Evolutionary conservation across 2,113 vertebrate genomes (phyloP).

Genomic region (Heterotis niloticus): DNA sequence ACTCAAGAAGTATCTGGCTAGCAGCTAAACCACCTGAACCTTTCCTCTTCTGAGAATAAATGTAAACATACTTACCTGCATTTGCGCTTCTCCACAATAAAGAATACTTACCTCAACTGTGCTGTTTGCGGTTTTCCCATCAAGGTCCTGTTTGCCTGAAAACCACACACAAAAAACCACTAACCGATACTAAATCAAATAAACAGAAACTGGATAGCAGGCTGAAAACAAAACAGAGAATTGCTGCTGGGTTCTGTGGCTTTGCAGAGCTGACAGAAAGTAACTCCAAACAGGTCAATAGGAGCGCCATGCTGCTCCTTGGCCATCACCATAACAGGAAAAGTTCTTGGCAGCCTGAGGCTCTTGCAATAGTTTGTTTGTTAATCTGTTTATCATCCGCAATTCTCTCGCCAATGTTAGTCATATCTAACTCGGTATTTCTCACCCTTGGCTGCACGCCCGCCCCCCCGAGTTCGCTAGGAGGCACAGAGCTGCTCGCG

Average conservation of each 20-base stretch:
- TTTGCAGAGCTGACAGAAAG: neutral
- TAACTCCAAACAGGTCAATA: neutral
- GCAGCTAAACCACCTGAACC: neutral
- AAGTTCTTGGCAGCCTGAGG: neutral
- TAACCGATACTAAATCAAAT: neutral
- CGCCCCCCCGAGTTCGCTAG: too few relatives aligned
- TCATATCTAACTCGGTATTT: too few relatives aligned
- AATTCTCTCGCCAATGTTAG: too few relatives aligned
- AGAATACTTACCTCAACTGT: slow-evolving; percentile 90
- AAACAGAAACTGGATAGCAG: neutral
- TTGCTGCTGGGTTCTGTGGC: neutral
- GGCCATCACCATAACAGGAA: neutral
- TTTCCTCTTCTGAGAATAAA: slow-evolving; percentile 12
- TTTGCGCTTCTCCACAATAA: slow-evolving; percentile 36
- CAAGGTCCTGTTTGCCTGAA: slow-evolving; percentile 83
- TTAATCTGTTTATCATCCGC: too few relatives aligned
- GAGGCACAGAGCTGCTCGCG: too few relatives aligned
- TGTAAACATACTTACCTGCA: slow-evolving; percentile 50
- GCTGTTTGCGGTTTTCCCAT: slow-evolving; percentile 82
- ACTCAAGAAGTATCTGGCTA: neutral
- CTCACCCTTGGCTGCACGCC: too few relatives aligned
- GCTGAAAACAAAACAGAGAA: neutral
- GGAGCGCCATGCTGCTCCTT: neutral
- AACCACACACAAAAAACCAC: slow-evolving; percentile 23
- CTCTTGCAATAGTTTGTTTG: neutral